Conservation (phyloP, 2,113 vertebrate species). For the Muntiacus muntjak region DNA sequence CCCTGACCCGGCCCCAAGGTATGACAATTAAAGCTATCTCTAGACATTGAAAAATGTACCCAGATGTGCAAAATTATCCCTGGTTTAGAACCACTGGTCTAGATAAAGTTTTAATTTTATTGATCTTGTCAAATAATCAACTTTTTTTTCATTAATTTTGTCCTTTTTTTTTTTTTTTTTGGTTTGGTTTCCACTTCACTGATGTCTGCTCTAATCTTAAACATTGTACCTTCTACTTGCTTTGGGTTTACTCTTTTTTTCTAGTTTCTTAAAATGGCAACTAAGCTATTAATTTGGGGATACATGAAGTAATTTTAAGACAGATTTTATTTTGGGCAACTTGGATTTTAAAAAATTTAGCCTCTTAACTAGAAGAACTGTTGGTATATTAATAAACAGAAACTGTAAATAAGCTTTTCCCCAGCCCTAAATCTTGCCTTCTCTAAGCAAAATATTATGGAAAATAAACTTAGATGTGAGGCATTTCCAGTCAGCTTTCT, state of each 20-base stretch:
- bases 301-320: background rate
- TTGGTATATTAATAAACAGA: background rate
- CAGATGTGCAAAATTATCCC: background rate
- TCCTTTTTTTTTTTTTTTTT: background rate
- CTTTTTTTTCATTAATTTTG: background rate
- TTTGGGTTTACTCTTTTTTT: background rate
- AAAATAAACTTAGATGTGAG: background rate
- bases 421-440: background rate
- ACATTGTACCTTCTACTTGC: background rate
- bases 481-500: background rate
- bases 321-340: background rate
- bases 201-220: background rate
- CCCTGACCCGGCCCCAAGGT: background rate
- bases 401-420: background rate
- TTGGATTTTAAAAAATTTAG: background rate
- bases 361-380: background rate
- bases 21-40: background rate
- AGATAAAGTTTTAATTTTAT: background rate
- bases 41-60: background rate
- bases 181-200: background rate
- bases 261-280: background rate
- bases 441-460: background rate
- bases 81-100: background rate
- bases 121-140: background rate
- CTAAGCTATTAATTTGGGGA: background rate